Base-by-base conservation (phyloP, 53 echinoderm and acorn worm genomes). In the Echinometra lucunter region DNA sequence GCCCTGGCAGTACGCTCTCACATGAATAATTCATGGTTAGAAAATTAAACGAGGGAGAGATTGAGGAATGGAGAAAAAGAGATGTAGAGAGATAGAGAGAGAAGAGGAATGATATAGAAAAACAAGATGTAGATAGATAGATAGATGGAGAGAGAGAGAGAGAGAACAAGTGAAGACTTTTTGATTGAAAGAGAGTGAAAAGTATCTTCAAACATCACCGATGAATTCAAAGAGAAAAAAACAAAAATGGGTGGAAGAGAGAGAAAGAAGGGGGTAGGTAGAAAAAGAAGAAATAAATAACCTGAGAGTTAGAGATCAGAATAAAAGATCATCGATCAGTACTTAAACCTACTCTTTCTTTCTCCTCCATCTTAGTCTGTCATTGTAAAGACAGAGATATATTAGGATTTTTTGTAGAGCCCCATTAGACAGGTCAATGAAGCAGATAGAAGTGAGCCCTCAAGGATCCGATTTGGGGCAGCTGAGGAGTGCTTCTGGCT, bases 361-460 rank as follows among this genome's bases (percentile, higher is more conserved):
- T 78, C 21, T 40, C 78, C 23, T 16, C 78, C 42, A 78, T 35
- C 72, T 72, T 32, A 34, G 72, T 35, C 72, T 78, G 13, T 42
- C 42, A 19, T 42, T 42, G 78, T 35, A 19, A 78, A 78, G 78
- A 42, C 78, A 40, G 78, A 40, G 40, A 21, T 78, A 78, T 78
- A 78, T 78, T 78, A 30, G 78, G 78, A 78, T 78, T 78, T n/a
- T 37, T 42, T 78, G 78, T 78, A 42, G 78, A 78, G 78, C 78
- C 78, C 78, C 78, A 78, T 78, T 78, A 78, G 78, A 78, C 42
- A 78, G 42, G 38, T 23, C 78, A 78, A 13, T 42, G 21, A 19
- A 78, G 78, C 78, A 23, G 78, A 78, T 23, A 38, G 78, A 78
- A 78, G 78, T 40, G 78, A 40, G 78, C 78, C 78, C 78, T 13